Evolutionary conservation across 2,113 vertebrate species (phyloP), one percentile per base, ranked within the genome.

Genomic region (Indri indri): DNA sequence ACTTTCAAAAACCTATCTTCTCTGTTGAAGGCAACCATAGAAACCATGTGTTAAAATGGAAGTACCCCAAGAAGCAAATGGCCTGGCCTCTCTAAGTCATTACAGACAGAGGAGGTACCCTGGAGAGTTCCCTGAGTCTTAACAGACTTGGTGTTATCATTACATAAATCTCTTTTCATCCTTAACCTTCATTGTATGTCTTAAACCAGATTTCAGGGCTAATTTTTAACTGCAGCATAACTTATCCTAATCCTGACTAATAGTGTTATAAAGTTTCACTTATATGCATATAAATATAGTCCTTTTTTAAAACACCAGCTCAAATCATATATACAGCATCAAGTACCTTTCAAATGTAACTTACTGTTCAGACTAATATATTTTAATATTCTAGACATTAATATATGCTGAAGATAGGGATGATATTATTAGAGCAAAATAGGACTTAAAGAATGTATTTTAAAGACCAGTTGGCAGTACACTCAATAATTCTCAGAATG

Each of bases 361-460:
- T 74, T 88, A 73, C 59, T 65, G 81, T 91, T 87, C 17, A 83
- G 16, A 13, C n/a, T 96, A 80, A 87, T 52, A 93, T 74, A n/a
- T 74, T 91, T 95, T 76, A 94, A 50, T 94, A 97, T 74, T 57
- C 47, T 4, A 65, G 18, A 79, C 86, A 85, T 68, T 92, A 82
- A 95, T 74, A 82, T 14, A 74, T 79, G 47, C 47, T 77, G 34
- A 92, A 95, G 61, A 89, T 40, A 91, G 32, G 92, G 34, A 54
- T 85, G 27, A 59, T 32, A 79, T 66, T 76, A 74, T 84, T 66
- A 25, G 81, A 93, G 84, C 37, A 79, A 79, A 95, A 20, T 8
- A 57, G 8, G 32, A 70, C 95, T 73, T 86, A 34, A 97, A 95
- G 61, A 79, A 88, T 42, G 9, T 50, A 71, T 94, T 95, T 97